phyloP scores from a whole-genome alignment of 1,140 invertebrate genomes.

The Probaryconus sp. region DNA sequence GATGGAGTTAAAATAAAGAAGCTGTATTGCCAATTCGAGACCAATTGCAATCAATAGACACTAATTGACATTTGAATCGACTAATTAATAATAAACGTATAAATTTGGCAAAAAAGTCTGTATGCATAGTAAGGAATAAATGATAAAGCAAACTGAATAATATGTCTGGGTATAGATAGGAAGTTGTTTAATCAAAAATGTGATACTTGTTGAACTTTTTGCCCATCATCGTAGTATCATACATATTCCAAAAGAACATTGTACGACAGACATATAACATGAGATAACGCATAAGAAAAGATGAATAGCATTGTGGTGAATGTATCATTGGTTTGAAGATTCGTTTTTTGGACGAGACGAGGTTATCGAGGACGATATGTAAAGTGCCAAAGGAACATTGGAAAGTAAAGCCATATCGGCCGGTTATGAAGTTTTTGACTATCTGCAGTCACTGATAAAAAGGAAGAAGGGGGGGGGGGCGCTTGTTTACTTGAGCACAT shows the following conservation, averaged over 20 bases:
- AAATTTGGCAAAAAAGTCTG: too few relatives aligned
- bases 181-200: constrained; percentile 27
- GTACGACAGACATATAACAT: constrained; percentile 2
- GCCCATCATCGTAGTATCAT: too few relatives aligned
- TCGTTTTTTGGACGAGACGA: constrained; percentile 31
- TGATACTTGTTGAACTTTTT: constrained; percentile 41
- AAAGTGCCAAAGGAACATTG: constrained; percentile 32
- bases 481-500: constrained; percentile 49
- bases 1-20: too few relatives aligned
- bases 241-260: constrained; percentile 41
- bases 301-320: constrained; percentile 16
- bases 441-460: constrained; percentile 30
- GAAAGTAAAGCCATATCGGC: constrained; percentile 21
- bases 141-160: too few relatives aligned
- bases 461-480: constrained; percentile 16
- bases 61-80: too few relatives aligned
- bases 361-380: constrained; percentile 41
- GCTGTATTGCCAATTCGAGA: too few relatives aligned
- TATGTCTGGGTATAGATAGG: constrained; percentile 22
- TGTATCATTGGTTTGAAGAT: constrained; percentile 34
- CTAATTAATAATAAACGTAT: too few relatives aligned
- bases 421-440: constrained; percentile 29
- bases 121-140: too few relatives aligned
- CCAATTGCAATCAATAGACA: too few relatives aligned
- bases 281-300: background rate